A percentile compares a stretch with the other conserved stretches of the same genome.
These are phyloP conservation scores for Clarias fuscus DNA, from an alignment of 2,797 vertebrate species.

Conservation along the genomic window DNA sequence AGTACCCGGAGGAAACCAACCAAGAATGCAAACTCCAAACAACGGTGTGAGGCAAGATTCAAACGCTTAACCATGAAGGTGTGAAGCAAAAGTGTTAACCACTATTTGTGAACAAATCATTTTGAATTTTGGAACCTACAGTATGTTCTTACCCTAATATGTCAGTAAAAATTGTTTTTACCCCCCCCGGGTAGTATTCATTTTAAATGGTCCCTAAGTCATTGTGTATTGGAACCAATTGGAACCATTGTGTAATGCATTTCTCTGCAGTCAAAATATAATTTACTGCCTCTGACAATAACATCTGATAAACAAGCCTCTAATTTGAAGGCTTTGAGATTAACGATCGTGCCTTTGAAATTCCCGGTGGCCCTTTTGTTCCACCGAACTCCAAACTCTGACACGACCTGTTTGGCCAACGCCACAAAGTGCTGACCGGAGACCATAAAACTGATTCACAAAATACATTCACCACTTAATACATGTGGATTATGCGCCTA, in stretches of 20 bases:
- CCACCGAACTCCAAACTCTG: constrained; percentile 59
- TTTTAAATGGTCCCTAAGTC: not conserved
- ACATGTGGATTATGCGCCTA: constrained; percentile 76
- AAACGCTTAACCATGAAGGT: no score
- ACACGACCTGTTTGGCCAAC: constrained; percentile 56
- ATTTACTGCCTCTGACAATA: constrained; percentile 48
- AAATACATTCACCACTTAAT: constrained; percentile 71
- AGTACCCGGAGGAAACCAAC: no score
- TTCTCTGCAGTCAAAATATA: constrained; percentile 24
- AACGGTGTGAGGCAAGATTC: no score
- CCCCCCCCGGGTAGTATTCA: not conserved
- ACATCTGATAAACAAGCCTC: constrained; percentile 50
- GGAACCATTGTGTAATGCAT: not conserved
- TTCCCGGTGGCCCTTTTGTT: constrained; percentile 54
- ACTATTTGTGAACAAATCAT: no score
- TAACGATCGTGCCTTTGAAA: constrained; percentile 57
- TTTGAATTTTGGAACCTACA: not conserved
- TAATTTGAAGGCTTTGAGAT: constrained; percentile 53
- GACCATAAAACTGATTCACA: constrained; percentile 68
- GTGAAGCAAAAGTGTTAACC: no score
- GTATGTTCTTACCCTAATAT: not conserved
- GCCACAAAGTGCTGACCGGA: constrained; percentile 60
- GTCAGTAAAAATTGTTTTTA: not conserved
- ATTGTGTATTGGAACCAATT: not conserved
- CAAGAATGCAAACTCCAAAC: no score